A percentile compares a stretch with the other conserved stretches of the same genome.
Conservation (phyloP, 2,888 invertebrate species). For the Rhopalosiphum nymphaeae region DNA sequence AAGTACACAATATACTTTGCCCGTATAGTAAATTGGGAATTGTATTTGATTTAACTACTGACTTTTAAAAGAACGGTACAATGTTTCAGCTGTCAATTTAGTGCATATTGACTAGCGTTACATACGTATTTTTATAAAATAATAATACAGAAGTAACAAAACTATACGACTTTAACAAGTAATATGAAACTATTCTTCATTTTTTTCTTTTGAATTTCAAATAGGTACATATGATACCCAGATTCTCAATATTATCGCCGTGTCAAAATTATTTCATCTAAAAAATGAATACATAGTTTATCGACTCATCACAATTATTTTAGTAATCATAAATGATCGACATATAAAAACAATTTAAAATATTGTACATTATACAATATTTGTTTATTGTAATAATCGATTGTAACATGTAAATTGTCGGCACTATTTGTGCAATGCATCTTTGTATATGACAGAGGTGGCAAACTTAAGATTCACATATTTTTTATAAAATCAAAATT, state of each 20-base stretch:
- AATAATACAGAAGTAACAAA: not conserved
- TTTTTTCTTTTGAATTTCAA: not conserved
- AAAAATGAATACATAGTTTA: too few relatives aligned
- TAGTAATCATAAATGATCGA: not conserved
- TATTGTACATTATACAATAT: not conserved
- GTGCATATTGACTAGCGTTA: not conserved
- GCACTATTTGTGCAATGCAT: not conserved
- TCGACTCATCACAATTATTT: not conserved
- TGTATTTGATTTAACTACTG: not conserved
- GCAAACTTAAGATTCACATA: too few relatives aligned
- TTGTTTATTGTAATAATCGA: not conserved
- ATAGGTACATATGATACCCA: not conserved
- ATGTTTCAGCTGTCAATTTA: not conserved
- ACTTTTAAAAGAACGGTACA: not conserved
- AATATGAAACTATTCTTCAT: not conserved
- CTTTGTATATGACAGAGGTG: too few relatives aligned
- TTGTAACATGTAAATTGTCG: not conserved
- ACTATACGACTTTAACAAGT: not conserved
- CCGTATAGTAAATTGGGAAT: not conserved
- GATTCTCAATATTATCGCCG: not conserved
- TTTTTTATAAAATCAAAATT: too few relatives aligned
- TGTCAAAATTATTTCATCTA: not conserved
- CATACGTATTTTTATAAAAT: not conserved
- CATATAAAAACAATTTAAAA: not conserved
- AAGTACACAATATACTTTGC: not conserved